phyloP scores from a whole-genome alignment of 1,140 invertebrate genomes.

The Brachionus asplanchnoidis region DNA sequence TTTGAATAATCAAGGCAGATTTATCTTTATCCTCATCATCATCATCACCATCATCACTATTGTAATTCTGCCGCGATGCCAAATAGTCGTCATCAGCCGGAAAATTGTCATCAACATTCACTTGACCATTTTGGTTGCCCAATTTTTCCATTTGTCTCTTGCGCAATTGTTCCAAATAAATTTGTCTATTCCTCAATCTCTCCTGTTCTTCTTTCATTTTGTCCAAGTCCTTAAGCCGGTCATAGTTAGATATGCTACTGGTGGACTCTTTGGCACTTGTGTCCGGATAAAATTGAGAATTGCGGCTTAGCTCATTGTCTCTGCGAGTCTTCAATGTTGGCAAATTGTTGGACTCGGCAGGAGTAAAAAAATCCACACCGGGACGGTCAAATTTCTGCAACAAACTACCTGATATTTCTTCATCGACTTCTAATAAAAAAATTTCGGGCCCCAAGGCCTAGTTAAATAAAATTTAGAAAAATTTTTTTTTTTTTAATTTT shows the following conservation, averaged over 20 bases:
- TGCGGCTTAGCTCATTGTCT: not conserved
- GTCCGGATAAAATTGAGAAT: not conserved
- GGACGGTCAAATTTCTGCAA: constrained; percentile 16
- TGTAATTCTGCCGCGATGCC: not conserved
- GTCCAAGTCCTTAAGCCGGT: not conserved
- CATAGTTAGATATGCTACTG: not conserved
- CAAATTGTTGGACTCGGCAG: not conserved
- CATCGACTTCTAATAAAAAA: constrained; percentile 45
- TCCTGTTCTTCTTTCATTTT: constrained; percentile 42
- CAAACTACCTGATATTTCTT: not conserved
- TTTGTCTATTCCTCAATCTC: constrained; percentile 8
- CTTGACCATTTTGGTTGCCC: not conserved
- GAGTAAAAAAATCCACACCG: not conserved
- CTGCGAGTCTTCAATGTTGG: not conserved
- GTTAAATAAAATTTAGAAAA: constrained; percentile 4
- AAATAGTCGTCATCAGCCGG: not conserved
- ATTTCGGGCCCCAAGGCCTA: constrained; percentile 46
- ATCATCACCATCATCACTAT: not conserved
- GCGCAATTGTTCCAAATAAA: constrained; percentile 26
- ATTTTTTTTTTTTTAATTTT: not conserved
- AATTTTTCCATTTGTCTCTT: constrained; percentile 28
- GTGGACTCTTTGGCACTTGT: not conserved
- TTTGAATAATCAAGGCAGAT: constrained; percentile 5
- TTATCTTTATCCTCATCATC: not conserved
- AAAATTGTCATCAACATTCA: not conserved